Percentiles rank a stretch among this genome's conserved stretches.
phyloP scores from a whole-genome alignment of 2,797 vertebrate genomes.

The Acridotheres tristis region DNA sequence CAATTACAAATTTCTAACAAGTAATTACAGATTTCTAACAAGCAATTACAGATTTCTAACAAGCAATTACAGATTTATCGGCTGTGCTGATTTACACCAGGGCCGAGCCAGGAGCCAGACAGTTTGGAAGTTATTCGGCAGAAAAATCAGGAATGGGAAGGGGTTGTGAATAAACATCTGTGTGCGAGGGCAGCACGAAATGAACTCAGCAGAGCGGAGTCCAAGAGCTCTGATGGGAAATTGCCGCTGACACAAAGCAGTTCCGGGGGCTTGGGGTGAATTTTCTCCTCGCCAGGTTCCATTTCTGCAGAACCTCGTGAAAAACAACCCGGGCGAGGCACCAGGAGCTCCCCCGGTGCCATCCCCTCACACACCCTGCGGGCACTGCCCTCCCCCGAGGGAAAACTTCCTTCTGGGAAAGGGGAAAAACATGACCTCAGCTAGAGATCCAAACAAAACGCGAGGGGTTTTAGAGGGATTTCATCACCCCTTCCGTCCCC shows the following conservation, averaged over 20 bases:
- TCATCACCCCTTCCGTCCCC: neutral
- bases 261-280: neutral
- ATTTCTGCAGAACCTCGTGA: neutral
- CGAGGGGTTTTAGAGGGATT: fast-evolving
- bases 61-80: neutral
- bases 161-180: neutral
- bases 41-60: neutral
- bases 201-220: neutral
- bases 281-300: neutral
- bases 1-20: neutral
- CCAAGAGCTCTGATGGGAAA: neutral
- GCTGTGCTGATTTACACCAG: neutral
- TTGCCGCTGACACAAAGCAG: neutral
- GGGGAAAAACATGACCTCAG: neutral
- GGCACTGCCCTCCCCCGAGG: neutral
- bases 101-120: neutral
- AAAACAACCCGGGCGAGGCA: neutral
- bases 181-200: neutral
- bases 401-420: neutral
- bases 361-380: too few species aligned
- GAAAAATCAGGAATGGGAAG: neutral
- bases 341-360: neutral
- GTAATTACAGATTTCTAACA: neutral
- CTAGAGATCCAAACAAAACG: neutral
- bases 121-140: neutral